Conservation (phyloP, 2,888 invertebrate species). For the Clitarchus hookeri region DNA sequence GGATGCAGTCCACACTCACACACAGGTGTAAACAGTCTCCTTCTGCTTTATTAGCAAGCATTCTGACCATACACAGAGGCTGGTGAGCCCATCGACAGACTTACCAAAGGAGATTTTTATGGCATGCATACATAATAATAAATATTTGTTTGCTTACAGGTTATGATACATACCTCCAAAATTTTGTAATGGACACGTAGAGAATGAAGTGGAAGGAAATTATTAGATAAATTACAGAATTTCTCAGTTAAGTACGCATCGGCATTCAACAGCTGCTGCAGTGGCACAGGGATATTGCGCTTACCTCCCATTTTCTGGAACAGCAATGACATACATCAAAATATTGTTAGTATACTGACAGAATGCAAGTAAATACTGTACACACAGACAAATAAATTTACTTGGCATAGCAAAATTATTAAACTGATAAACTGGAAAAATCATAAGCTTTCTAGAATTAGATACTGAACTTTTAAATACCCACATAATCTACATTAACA, state of each 20-base stretch:
- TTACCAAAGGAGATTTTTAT: constrained; percentile 20
- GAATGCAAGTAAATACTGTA: background rate
- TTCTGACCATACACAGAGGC: too few species aligned
- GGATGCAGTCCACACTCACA: too few species aligned
- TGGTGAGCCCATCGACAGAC: background rate
- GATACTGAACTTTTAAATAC: too few species aligned
- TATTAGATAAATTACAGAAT: constrained; percentile 52
- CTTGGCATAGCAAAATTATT: too few species aligned
- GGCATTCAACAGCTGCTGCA: constrained; percentile 48
- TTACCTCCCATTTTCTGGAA: constrained; percentile 19
- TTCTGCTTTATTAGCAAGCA: too few species aligned
- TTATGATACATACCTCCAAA: constrained; percentile 55
- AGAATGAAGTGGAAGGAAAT: constrained; percentile 50
- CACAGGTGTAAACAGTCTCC: too few species aligned
- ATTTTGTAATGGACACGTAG: constrained; percentile 56
- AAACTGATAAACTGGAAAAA: too few species aligned
- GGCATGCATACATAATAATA: constrained; percentile 11
- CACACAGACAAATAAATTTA: too few species aligned
- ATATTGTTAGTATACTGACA: too few species aligned
- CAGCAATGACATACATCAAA: too few species aligned
- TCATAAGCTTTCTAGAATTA: too few species aligned
- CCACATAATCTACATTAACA: too few species aligned
- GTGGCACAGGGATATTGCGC: constrained; percentile 26
- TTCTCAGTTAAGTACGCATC: constrained; percentile 53
- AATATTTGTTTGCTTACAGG: background rate